A percentile compares a stretch with the other conserved stretches of the same genome.
phyloP scores from a whole-genome alignment of 2,797 vertebrate genomes.

The Lutjanus argentimaculatus region DNA sequence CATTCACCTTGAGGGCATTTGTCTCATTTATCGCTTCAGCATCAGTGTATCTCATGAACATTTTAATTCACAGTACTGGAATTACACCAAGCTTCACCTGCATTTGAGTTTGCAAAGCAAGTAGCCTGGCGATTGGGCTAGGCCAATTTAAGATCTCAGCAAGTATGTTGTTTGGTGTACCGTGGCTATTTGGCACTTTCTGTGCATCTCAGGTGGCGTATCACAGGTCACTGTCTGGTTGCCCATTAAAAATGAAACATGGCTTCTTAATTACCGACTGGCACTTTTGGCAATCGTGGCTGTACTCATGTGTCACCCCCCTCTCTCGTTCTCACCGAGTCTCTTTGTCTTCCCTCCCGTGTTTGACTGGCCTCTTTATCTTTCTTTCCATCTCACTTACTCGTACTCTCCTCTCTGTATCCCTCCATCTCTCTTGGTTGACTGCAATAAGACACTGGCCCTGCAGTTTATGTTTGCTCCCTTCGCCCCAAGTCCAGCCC shows the following conservation, averaged over 20 bases:
- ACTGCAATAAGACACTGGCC: conserved; percentile 82
- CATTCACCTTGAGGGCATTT: conserved; percentile 68
- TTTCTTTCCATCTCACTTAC: conserved; percentile 62
- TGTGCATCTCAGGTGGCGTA: conserved; percentile 68
- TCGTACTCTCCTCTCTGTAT: conserved; percentile 54
- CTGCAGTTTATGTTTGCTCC: conserved; percentile 77
- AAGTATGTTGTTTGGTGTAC: conserved; percentile 58
- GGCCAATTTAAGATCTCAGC: conserved; percentile 48
- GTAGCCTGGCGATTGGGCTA: conserved; percentile 10
- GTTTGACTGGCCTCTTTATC: conserved; percentile 55
- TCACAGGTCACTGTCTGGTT: conserved; percentile 68
- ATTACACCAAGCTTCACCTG: conserved; percentile 42
- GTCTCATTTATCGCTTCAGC: conserved; percentile 68
- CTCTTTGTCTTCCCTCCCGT: conserved; percentile 6
- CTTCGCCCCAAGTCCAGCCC: conserved; percentile 65
- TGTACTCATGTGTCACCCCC: conserved; percentile 46
- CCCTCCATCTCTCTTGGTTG: conserved; percentile 72
- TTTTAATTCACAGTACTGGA: conserved; percentile 45
- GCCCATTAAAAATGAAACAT: conserved; percentile 81
- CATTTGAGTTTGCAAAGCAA: conserved; percentile 27
- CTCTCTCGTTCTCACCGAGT: conserved; percentile 29
- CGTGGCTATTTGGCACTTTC: conserved; percentile 60
- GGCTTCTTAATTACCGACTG: conserved; percentile 79
- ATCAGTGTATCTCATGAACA: conserved; percentile 45
- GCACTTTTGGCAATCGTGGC: conserved; percentile 62